Base-by-base conservation (phyloP, 2,888 invertebrate genomes). In the Lepidochrysops patricia region DNA sequence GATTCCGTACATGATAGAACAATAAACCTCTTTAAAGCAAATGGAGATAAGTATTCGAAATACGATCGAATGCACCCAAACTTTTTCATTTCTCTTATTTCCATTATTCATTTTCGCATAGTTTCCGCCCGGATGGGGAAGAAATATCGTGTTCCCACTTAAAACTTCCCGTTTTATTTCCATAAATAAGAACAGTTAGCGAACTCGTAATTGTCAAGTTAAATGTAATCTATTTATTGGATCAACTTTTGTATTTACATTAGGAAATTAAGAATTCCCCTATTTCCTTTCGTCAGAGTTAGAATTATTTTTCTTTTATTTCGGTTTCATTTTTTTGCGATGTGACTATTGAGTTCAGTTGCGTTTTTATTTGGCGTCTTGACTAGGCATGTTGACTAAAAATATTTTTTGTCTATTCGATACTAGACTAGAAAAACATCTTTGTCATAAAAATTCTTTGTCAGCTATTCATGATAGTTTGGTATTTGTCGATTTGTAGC, bases 141-240 rank as follows among this genome's bases (percentile, higher is more conserved):
- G 61, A 63, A 64, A 67, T 64, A 68, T 67, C 62, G 64, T 63
- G 65, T 68, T 67, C 61, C 66, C 65, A 65, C 64, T 67, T 68
- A 65, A 67, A 69, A 66, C 62, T 68, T 69, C 60, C 52, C 56
- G 49, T 64, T 69, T 68, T 64, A 62, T 69, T 70, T 64, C 62
- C 64, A 62, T 65, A 67, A 58, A 58, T 58, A 58, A 58, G 50
- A 58, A 50, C 50, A 54, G 54, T 58, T 50, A 58, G 23, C 25
- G 35, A 58, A 50, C 50, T 58, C 34, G 50, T 58, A 50, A 58
- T 58, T 58, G 50, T 26, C 25, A 58, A 58, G 58, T 52, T 58
- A 35, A 58, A 52, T 58, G 52, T 34, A 58, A 34, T 54, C 54
- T 54, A 54, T 29, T 27, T 52, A 52, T 52, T 27, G 7, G 52